phyloP scores from a whole-genome alignment of 2,888 invertebrate species.

The Phania funesta region DNA sequence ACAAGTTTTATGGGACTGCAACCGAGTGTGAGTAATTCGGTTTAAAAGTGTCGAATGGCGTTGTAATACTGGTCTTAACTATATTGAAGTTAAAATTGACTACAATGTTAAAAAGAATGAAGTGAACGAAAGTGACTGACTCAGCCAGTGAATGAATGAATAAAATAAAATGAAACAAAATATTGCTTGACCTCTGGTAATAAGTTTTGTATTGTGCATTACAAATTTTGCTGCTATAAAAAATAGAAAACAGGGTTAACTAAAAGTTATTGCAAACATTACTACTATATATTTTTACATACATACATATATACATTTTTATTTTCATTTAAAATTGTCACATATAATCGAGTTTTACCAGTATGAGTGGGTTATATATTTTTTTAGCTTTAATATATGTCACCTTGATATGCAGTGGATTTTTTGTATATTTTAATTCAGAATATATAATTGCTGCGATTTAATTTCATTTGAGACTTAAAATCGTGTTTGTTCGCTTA shows the following conservation, averaged over 20 bases:
- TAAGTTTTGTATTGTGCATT: conserved; percentile 45
- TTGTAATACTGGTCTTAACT: conserved; percentile 48
- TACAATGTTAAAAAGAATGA: conserved; percentile 21
- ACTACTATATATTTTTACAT: neutral
- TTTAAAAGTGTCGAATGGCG: conserved; percentile 45
- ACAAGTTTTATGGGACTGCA: conserved; percentile 23
- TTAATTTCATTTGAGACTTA: neutral
- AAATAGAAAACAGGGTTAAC: conserved; percentile 5
- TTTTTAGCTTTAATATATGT: neutral
- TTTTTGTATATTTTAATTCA: neutral
- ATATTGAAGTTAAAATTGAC: conserved; percentile 49
- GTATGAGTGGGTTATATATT: neutral
- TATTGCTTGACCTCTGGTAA: conserved; percentile 61
- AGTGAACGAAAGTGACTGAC: neutral
- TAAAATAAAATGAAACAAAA: conserved; percentile 8
- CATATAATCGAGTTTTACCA: no score
- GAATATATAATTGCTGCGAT: neutral
- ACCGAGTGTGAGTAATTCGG: conserved; percentile 18
- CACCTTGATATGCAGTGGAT: conserved; percentile 13
- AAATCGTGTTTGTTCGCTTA: neutral
- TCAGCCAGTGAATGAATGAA: neutral
- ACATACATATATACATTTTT: neutral
- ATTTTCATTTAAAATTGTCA: neutral
- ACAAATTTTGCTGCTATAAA: neutral
- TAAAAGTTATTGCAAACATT: conserved; percentile 8